Evolutionary conservation across 2,888 invertebrate genomes (phyloP).

Genomic region (Thalpophila matura): DNA sequence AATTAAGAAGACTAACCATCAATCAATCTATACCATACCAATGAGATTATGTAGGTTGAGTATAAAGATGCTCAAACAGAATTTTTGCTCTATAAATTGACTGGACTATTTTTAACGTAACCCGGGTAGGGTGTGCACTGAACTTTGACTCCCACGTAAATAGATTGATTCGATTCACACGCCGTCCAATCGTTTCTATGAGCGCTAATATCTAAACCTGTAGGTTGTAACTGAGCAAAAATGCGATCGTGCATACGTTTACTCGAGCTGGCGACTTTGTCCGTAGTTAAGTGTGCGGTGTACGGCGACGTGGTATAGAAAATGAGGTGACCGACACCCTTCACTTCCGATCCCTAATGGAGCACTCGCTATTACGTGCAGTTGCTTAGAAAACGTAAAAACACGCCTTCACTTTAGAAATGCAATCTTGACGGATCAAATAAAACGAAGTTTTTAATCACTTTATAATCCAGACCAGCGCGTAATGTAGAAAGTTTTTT

Average conservation of each 20-base stretch:
- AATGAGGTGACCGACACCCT: constrained; percentile 66
- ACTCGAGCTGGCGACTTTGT: constrained; percentile 35
- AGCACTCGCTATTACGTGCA: constrained; percentile 51
- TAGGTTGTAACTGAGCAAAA: constrained; percentile 29
- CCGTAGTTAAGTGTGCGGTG: constrained; percentile 40
- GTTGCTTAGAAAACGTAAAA: constrained; percentile 56
- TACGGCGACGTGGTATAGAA: constrained; percentile 55
- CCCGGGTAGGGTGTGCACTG: constrained; percentile 72
- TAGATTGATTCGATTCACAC: constrained; percentile 69
- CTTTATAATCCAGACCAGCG: constrained; percentile 8
- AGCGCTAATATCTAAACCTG: constrained; percentile 30
- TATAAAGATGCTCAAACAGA: constrained; percentile 28
- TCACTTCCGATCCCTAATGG: constrained; percentile 67
- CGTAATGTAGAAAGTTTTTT: constrained; percentile 28
- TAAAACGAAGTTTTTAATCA: constrained; percentile 32
- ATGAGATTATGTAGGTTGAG: constrained; percentile 29
- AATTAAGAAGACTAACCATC: constrained; percentile 18
- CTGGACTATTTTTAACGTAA: constrained; percentile 68
- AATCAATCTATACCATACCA: constrained; percentile 34
- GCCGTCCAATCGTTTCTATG: constrained; percentile 54
- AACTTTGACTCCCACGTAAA: constrained; percentile 81
- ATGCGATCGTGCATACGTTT: constrained; percentile 46
- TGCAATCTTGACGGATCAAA: constrained; percentile 37
- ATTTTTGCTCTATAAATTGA: constrained; percentile 61
- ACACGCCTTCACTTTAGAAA: constrained; percentile 50